phyloP scores from a whole-genome alignment of 1,140 invertebrate species.

The Temnothorax curvispinosus region DNA sequence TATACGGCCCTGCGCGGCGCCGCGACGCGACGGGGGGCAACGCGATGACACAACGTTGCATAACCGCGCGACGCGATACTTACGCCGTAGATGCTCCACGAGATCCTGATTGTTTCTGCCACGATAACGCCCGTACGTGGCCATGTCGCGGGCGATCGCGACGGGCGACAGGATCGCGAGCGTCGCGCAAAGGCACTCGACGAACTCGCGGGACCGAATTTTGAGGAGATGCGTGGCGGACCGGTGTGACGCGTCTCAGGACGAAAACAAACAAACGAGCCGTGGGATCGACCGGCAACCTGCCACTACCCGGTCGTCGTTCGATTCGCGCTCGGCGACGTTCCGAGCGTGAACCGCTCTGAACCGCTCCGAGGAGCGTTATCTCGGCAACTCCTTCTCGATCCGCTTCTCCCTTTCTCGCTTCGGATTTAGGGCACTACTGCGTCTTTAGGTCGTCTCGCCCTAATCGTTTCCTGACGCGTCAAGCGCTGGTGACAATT shows the following conservation, averaged over 20 bases:
- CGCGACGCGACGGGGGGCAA: background rate
- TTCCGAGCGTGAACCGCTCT: no score
- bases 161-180: slow-evolving; percentile 53
- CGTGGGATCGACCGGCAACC: background rate
- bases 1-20: background rate
- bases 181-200: slow-evolving; percentile 50
- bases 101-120: slow-evolving; percentile 94
- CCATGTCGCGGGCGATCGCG: slow-evolving; percentile 67
- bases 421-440: background rate
- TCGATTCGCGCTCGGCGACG: background rate
- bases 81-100: slow-evolving; percentile 93
- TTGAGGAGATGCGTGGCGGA: slow-evolving; percentile 16
- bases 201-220: slow-evolving; percentile 1
- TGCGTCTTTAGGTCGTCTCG: background rate
- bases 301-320: background rate
- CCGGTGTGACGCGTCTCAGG: background rate
- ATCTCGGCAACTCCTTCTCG: background rate
- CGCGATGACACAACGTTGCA: slow-evolving; percentile 50
- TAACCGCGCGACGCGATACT: slow-evolving; percentile 68
- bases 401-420: background rate
- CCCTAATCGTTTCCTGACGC: no score
- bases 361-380: no score
- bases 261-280: background rate
- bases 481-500: background rate
- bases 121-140: slow-evolving; percentile 92